These are phyloP conservation scores for Notothenia coriiceps DNA, from an alignment of 2,113 vertebrate genomes.

Conservation along the genomic window DNA sequence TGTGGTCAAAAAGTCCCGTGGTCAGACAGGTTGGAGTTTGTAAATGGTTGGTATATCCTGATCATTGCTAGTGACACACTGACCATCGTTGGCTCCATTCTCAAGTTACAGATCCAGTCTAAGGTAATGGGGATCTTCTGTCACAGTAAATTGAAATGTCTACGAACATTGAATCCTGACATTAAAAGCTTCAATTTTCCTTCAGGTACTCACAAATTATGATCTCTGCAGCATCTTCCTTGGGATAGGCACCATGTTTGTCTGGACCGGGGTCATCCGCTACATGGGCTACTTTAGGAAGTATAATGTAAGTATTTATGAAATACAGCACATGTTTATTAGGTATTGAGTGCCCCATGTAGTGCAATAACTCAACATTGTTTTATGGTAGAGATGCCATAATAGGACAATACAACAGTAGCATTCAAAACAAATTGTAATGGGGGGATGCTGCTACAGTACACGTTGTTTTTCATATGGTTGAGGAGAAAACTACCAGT, in stretches of 20 bases:
- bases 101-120: constrained; percentile 96
- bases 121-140: constrained; percentile 81
- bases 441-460: not conserved
- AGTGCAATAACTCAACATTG: not conserved
- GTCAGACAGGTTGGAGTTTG: constrained; percentile 92
- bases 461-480: not conserved
- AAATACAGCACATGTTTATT: not conserved
- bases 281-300: constrained; percentile 96
- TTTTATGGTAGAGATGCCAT: not conserved
- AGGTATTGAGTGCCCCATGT: not conserved
- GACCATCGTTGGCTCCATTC: constrained; percentile 90
- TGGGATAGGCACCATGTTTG: constrained; percentile 94
- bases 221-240: constrained; percentile 96
- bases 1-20: constrained; percentile 85
- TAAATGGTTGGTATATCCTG: constrained; percentile 96
- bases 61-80: constrained; percentile 92
- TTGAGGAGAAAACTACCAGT: not conserved
- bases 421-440: not conserved
- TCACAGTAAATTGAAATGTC: not conserved
- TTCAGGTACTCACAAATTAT: constrained; percentile 91
- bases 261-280: constrained; percentile 95
- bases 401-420: not conserved
- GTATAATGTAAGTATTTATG: constrained; percentile 89
- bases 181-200: not conserved
- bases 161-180: not conserved